Conservation (phyloP, 2,888 invertebrate genomes). For the Drosophila tanythrix region DNA sequence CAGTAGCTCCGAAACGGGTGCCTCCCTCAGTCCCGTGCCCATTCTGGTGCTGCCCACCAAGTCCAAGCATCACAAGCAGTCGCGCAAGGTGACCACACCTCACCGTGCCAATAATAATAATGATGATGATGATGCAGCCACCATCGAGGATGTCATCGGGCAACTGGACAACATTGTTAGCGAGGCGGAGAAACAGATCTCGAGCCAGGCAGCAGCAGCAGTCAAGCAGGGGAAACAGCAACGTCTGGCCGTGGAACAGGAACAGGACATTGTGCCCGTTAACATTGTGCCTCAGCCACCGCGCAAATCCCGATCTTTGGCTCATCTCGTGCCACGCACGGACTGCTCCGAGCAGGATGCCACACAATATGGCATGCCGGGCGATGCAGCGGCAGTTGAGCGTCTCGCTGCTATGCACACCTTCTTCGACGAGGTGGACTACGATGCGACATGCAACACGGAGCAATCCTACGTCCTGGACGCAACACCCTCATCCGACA, state of each 20-base stretch:
- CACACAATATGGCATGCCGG: conserved; percentile 84
- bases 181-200: conserved; percentile 90
- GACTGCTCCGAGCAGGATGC: conserved; percentile 84
- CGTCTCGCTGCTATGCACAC: conserved; percentile 80
- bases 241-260: conserved; percentile 75
- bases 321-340: conserved; percentile 88
- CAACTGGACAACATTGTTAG: conserved; percentile 93
- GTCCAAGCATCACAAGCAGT: conserved; percentile 71
- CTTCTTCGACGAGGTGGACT: conserved; percentile 83
- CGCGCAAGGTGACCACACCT: conserved; percentile 32
- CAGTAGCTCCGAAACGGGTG: conserved; percentile 90
- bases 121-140: conserved; percentile 88
- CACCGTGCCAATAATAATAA: conserved; percentile 31
- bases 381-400: conserved; percentile 62
- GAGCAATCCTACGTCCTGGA: conserved; percentile 71
- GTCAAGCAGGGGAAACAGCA: conserved; percentile 69
- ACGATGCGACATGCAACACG: conserved; percentile 66
- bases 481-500: conserved; percentile 68
- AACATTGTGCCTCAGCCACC: conserved; percentile 93
- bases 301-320: conserved; percentile 89
- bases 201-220: conserved; percentile 38
- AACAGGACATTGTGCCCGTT: conserved; percentile 90
- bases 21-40: conserved; percentile 90
- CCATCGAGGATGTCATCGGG: conserved; percentile 94
- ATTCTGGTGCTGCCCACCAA: conserved; percentile 83